Conservation (phyloP, 2,113 vertebrate genomes). For the Nothoprocta perdicaria region DNA sequence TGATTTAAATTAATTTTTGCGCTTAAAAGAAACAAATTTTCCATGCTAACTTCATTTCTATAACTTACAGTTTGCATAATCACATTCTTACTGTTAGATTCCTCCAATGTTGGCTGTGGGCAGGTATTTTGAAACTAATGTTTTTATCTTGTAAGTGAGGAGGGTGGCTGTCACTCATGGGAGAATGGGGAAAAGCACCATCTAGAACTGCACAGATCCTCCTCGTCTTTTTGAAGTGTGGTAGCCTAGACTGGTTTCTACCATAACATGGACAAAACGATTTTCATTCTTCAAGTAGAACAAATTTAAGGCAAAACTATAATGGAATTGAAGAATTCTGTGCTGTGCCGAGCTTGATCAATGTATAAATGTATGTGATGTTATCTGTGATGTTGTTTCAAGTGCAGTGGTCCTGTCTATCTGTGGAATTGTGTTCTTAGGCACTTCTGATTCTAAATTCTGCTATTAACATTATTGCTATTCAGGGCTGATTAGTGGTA, state of each 20-base stretch:
- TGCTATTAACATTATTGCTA: rapidly evolving
- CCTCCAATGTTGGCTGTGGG: not conserved
- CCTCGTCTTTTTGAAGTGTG: not conserved
- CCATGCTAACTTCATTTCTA: rapidly evolving
- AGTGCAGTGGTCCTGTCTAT: not conserved
- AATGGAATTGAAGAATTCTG: not conserved
- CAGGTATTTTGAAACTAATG: not conserved
- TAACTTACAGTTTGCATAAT: not conserved
- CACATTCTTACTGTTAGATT: not conserved
- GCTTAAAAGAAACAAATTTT: rapidly evolving
- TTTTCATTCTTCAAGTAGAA: not conserved
- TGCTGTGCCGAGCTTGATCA: not conserved
- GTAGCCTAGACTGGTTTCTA: not conserved
- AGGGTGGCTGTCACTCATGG: not conserved
- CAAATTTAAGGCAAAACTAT: not conserved
- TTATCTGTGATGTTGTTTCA: not conserved
- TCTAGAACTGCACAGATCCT: rapidly evolving
- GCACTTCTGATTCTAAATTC: not conserved
- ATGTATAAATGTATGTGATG: not conserved
- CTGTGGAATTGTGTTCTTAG: not conserved
- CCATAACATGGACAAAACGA: not conserved
- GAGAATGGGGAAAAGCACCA: not conserved
- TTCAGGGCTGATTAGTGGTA: not conserved
- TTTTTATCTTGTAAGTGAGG: not conserved
- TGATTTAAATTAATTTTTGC: not conserved